Conservation (phyloP, 2,797 vertebrate genomes). For the Darevskia mixta region DNA sequence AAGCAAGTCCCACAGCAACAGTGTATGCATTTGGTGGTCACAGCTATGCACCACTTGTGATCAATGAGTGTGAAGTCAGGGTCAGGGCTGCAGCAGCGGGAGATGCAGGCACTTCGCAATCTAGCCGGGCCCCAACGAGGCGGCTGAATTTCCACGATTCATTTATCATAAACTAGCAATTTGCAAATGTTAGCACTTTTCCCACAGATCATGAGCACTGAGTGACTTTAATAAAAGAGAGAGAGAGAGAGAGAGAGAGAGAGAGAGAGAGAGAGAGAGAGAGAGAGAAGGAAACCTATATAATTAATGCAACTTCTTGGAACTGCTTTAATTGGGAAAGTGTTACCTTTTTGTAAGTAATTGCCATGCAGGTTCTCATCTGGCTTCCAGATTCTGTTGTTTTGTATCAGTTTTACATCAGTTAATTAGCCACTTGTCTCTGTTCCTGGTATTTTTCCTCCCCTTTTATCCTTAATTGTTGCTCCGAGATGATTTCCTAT, state of each 20-base stretch:
- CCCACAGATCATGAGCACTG: constrained; percentile 75
- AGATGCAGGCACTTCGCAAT: constrained; percentile 74
- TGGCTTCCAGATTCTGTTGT: constrained; percentile 55
- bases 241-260: constrained; percentile 32
- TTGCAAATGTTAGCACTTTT: constrained; percentile 82
- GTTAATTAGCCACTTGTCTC: constrained; percentile 74
- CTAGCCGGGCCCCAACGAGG: constrained; percentile 72
- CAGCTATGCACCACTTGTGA: constrained; percentile 79
- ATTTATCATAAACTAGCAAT: constrained; percentile 80
- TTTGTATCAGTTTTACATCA: constrained; percentile 57
- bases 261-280: constrained; percentile 54
- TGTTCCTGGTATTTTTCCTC: constrained; percentile 55
- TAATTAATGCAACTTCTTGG: constrained; percentile 73
- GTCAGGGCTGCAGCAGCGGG: constrained; percentile 76
- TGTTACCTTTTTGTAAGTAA: constrained; percentile 71
- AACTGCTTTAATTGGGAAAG: constrained; percentile 75
- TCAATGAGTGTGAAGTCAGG: constrained; percentile 78
- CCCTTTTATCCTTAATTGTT: constrained; percentile 57
- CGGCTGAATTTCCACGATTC: constrained; percentile 77
- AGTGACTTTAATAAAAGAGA: constrained; percentile 74
- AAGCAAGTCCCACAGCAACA: constrained; percentile 73
- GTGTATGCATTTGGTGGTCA: constrained; percentile 74
- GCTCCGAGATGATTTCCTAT: constrained; percentile 56
- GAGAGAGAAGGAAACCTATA: constrained; percentile 56
- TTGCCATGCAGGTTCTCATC: constrained; percentile 64